phyloP scores from a whole-genome alignment of 2,888 invertebrate genomes.

The Lamellibrachia columna region DNA sequence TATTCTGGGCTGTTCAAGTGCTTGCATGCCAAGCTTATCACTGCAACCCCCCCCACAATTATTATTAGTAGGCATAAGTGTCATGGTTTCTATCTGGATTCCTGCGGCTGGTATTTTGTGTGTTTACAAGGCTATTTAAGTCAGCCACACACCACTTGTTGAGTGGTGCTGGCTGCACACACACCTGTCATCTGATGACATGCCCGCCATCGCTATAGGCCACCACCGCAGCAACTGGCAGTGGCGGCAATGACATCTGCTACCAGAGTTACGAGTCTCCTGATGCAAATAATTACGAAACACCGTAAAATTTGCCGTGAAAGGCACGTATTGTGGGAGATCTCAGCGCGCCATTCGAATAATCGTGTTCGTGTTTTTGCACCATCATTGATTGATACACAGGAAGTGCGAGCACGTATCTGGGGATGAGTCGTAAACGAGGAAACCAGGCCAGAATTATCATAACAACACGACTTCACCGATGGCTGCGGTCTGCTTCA shows the following conservation, averaged over 20 bases:
- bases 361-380: not conserved
- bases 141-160: not conserved
- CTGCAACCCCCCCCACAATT: not conserved
- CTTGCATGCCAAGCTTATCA: not conserved
- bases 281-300: not conserved
- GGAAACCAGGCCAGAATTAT: constrained; percentile 3
- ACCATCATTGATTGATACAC: not conserved
- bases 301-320: not conserved
- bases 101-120: not conserved
- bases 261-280: constrained; percentile 16
- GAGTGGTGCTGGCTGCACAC: not conserved
- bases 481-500: not conserved
- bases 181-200: constrained; percentile 11
- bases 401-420: not conserved
- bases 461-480: not conserved
- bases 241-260: not conserved
- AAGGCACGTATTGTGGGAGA: not conserved
- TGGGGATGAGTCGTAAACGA: not conserved
- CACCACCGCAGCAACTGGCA: not conserved
- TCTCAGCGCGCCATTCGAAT: not conserved
- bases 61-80: not conserved
- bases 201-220: not conserved
- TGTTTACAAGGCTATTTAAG: constrained; percentile 6
- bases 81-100: constrained; percentile 6
- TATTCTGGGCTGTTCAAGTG: not conserved